Conservation (phyloP, 2,113 vertebrate species). For the Notarius quadriscutis region DNA sequence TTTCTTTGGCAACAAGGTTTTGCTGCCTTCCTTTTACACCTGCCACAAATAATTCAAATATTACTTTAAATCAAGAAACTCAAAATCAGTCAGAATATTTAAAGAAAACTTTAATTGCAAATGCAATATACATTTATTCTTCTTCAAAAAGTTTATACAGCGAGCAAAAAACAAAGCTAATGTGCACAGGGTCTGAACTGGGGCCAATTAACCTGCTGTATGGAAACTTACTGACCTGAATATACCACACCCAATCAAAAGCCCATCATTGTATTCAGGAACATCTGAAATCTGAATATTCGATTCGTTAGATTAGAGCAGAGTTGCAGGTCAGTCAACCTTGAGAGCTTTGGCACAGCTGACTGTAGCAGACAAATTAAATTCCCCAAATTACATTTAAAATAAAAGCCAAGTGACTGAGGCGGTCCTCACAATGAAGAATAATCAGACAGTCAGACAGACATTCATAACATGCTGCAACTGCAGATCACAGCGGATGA, state of each 20-base stretch:
- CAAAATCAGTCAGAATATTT: not conserved
- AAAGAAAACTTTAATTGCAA: conserved; percentile 14
- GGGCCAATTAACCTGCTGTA: not conserved
- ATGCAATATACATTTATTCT: conserved; percentile 39
- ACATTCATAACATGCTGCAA: not conserved
- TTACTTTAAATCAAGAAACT: not conserved
- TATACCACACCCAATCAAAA: not conserved
- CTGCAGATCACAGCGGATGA: not conserved
- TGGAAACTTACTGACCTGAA: not conserved
- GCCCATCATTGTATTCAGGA: not conserved
- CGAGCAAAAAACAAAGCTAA: not conserved
- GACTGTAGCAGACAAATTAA: not conserved
- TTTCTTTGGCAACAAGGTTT: not conserved
- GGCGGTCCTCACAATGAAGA: not conserved
- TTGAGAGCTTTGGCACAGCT: conserved; percentile 6
- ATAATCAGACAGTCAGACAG: not conserved
- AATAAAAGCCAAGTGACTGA: not conserved
- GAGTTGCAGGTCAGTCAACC: not conserved
- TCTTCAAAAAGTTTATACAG: conserved; percentile 37
- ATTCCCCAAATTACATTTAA: not conserved
- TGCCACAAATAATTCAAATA: not conserved
- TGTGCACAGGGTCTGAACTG: not conserved
- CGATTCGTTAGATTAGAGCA: not conserved
- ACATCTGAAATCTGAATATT: not conserved
- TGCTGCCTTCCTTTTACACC: not conserved